Evolutionary conservation across 2,113 vertebrate genomes (phyloP).

Genomic region (Podiceps cristatus): DNA sequence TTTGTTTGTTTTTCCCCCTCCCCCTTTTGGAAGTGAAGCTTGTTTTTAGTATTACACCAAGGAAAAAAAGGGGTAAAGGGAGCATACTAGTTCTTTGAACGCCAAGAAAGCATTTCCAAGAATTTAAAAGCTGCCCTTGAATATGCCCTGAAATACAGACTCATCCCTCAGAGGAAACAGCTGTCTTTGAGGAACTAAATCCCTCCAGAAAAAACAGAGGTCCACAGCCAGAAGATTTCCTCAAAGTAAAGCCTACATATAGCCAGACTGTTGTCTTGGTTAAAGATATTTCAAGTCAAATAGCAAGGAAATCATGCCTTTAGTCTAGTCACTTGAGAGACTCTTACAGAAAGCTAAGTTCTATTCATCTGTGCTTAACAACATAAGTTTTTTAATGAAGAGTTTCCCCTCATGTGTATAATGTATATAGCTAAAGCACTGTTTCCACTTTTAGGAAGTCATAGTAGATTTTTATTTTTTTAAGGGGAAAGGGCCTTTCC

Average conservation of each 20-base stretch:
- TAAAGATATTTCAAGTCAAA: background rate
- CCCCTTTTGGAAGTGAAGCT: background rate
- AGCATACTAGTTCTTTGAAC: constrained; percentile 15
- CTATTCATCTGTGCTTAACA: background rate
- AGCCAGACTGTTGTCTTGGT: background rate
- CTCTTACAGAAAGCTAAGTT: background rate
- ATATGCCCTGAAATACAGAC: background rate
- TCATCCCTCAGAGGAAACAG: background rate
- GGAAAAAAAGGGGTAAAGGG: background rate
- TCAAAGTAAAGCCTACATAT: background rate
- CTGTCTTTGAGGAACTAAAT: background rate
- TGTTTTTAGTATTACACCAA: background rate
- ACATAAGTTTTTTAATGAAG: background rate
- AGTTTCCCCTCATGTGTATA: background rate
- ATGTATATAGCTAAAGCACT: background rate
- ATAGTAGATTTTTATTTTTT: too few species aligned
- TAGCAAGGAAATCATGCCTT: background rate
- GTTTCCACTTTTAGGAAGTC: background rate
- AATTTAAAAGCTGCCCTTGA: background rate
- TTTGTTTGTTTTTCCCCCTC: background rate
- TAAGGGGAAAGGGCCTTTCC: background rate
- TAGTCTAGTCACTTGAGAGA: background rate
- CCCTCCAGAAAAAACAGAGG: background rate
- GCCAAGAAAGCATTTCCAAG: constrained; percentile 13
- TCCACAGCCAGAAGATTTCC: background rate